Base-by-base conservation (phyloP, 2,797 vertebrate species). In the Dallia pectoralis region DNA sequence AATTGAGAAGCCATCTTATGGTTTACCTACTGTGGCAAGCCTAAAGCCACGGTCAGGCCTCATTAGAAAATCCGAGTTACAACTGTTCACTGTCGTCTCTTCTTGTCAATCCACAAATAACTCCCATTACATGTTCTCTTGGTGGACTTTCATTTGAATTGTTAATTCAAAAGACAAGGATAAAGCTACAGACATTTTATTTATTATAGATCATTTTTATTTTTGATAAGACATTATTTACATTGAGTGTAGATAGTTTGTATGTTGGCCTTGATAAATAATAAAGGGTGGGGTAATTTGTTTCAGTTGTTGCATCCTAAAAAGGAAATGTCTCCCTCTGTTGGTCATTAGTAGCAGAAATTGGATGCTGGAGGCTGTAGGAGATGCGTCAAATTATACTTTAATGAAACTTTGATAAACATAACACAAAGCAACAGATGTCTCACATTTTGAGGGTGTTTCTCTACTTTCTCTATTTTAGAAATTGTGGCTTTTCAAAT, bases 241-340 rank as follows among this genome's bases (percentile, higher is more conserved):
- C 53, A 27, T 11, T 59, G 22, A 59, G 22, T 12, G 22, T 3
- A 12, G 22, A 59, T 25, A 59, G 53, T 59, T 59, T 59, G 53
- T 27, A 5, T 59, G 25, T 25, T 59, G 53, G 11, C 53, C 53
- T 3, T 27, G 53, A 25, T 25, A 59, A n/a, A 27, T 25, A 59
- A 59, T 25, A 12, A 59, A 16, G 8, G 69, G 68, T 7, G 59
- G 29, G 53, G 64, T 32, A 16, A 72, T 30, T n/a, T 33, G 67
- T 36, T 32, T 61, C 22, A 49, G 15, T 40, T n/a, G 22, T 30
- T 44, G 33, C 22, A 71, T 59, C 36, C 74, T 29, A 49, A 14
- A 72, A 11, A 3, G 62, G 78, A 83, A 71, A 88, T 66, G 53
- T 84, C 86, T 69, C 89, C 91, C 86, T 88, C 91, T 88, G 74